Evolutionary conservation across 2,797 vertebrate species (phyloP).

Genomic region (Huso huso): DNA sequence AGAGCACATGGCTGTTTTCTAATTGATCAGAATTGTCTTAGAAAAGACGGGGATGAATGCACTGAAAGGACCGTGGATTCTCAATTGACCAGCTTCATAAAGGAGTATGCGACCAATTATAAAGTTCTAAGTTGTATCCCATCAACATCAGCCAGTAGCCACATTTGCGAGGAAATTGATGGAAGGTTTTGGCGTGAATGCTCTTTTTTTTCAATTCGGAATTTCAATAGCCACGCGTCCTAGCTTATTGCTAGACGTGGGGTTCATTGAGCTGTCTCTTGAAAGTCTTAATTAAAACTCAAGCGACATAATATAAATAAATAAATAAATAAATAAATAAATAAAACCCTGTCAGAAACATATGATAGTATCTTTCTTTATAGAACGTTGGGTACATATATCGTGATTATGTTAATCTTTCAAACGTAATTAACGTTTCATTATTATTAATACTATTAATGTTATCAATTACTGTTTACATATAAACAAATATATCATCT

Average conservation of each 20-base stretch:
- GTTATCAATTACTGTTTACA: too few species aligned
- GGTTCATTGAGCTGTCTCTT: slow-evolving; percentile 30
- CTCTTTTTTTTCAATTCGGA: slow-evolving; percentile 17
- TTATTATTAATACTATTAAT: too few species aligned
- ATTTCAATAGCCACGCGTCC: slow-evolving; percentile 19
- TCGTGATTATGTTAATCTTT: too few species aligned
- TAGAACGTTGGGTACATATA: too few species aligned
- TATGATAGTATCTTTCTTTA: slow-evolving; percentile 16
- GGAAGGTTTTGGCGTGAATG: not conserved
- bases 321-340: not conserved
- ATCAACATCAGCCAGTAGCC: slow-evolving; percentile 21
- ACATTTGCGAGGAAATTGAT: slow-evolving; percentile 14
- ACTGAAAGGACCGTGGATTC: slow-evolving; percentile 45
- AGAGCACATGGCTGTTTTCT: slow-evolving; percentile 39
- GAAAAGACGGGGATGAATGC: slow-evolving; percentile 38
- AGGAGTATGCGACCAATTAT: slow-evolving; percentile 55
- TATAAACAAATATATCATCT: too few species aligned
- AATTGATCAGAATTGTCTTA: slow-evolving; percentile 41
- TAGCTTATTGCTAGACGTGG: slow-evolving; percentile 13
- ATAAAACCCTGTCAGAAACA: slow-evolving; percentile 43
- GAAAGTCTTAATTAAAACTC: slow-evolving; percentile 27
- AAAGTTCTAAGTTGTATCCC: slow-evolving; percentile 48
- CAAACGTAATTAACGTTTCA: too few species aligned
- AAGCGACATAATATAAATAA: slow-evolving; percentile 23
- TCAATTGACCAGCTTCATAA: slow-evolving; percentile 33